These are phyloP conservation scores for Rhabdomys dilectus DNA, from an alignment of 2,113 vertebrate species.

Conservation along the genomic window DNA sequence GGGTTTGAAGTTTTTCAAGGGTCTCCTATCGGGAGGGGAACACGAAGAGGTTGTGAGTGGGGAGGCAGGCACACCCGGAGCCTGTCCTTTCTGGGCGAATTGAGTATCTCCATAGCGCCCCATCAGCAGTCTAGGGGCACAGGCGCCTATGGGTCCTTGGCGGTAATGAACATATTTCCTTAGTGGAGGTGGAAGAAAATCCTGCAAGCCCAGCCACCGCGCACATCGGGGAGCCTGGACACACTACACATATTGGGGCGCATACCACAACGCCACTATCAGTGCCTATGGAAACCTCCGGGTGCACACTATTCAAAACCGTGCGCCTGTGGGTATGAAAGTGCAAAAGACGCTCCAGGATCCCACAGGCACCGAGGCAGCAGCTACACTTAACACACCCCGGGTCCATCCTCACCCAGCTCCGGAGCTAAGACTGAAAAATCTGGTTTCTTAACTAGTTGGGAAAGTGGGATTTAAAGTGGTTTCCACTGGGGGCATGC, in stretches of 20 bases:
- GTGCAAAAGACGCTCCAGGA: constrained; percentile 23
- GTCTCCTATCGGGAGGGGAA: not conserved
- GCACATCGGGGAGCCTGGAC: not conserved
- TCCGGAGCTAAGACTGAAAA: not conserved
- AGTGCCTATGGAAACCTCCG: not conserved
- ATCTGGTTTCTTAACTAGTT: constrained; percentile 50
- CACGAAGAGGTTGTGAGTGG: not conserved
- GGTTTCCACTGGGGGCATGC: not conserved
- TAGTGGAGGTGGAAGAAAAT: not conserved
- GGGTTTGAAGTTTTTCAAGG: constrained; percentile 50
- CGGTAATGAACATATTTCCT: not conserved
- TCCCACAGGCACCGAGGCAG: not conserved
- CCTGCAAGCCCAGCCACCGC: not conserved
- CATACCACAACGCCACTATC: not conserved
- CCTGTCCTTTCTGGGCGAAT: not conserved
- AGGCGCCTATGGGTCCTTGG: not conserved
- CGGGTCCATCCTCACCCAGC: not conserved
- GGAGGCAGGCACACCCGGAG: not conserved
- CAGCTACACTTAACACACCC: not conserved
- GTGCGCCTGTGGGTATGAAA: not conserved
- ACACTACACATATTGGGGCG: not conserved
- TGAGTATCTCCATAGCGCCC: not conserved
- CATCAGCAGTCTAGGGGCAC: not conserved
- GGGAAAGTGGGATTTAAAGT: constrained; percentile 62
- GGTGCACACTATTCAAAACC: not conserved